Base-by-base conservation (phyloP, 1,140 invertebrate genomes). In the Dinothrombium tinctorium region DNA sequence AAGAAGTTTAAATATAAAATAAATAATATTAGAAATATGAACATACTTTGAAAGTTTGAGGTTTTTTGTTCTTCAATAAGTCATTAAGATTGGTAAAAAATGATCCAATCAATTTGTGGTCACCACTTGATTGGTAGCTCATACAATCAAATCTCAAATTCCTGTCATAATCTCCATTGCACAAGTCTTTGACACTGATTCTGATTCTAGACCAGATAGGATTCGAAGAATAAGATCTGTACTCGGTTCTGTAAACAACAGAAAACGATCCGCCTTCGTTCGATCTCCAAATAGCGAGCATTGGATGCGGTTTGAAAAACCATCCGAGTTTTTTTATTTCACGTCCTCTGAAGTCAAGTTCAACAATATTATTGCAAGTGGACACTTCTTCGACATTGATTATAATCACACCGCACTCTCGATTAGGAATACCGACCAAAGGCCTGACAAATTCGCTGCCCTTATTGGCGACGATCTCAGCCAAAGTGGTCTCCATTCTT, bases 81-180 rank as follows among this genome's bases (percentile, higher is more conserved):
- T 26, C 24, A 19, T 40, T 47, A 8, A 48, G 24, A 7, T 25
- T 37, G 24, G 47, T 48, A 14, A 26, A 19, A 33, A 41, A 39
- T 14, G 19, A 41, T 7, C 47, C 47, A 25, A 48, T 39, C 8
- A 42, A 21, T 6, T 22, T 35, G 20, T 48, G 43, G 11, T 33
- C 38, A 21, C 41, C 41, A 38, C 11, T 38, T 8, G 25, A 35
- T 19, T 37, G 15, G 11, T 41, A 41, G 32, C 49, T 48, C 33
- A 43, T 44, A 21, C 47, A 49, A 31, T 51, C 50, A 25, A 53
- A 45, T 37, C 36, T 40, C n/a, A 51, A 45, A 22, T 44, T 58
- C 46, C 68, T 58, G 41, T 71, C 64, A 49, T 62, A 59, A 51
- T 73, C 69, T 9, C 67, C 68, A 54, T 67, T 66, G 52, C 69